Base-by-base conservation (phyloP, 92 coral and sea anemone genomes). In the Paragorgia papillata region DNA sequence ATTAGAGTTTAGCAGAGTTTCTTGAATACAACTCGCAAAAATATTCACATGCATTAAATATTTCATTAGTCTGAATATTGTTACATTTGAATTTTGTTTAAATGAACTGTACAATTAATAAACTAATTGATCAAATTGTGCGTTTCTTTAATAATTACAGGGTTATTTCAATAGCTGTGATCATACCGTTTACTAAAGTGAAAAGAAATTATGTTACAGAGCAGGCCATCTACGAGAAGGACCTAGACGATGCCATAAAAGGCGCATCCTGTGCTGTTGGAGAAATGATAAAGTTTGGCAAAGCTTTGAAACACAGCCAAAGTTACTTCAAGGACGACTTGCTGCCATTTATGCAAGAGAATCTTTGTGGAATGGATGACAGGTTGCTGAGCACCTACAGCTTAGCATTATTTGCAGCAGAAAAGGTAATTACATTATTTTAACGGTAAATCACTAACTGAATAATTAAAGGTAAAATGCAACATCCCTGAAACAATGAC, bases 101-200 rank as follows among this genome's bases (percentile, higher is more conserved):
- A 51, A 51, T 17, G 7, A 6, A 17, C 12, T 37, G 12, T 4
- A 4, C 12, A 37, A 12, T 37, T 37, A 37, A 4, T 37, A 37
- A 5, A 37, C 43, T 37, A 4, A 37, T 55, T 21, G 30, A 21
- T 4, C 6, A 4, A 55, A 4, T 15, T 55, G 25, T 55, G 9
- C 30, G 5, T 37, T 5, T 37, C 12, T 37, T 37, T 37, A 4
- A 37, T 12, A 37, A 37, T 37, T 37, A 62, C 81, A 75, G 81
- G 19, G 81, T 75, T 40, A 75, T 75, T 37, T 75, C 81, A 58
- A 58, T 74, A 48, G 81, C 81, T 62, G 73, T 62, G 77, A 37
- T 61, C 9, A 75, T 75, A 18, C 81, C 81, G 58, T 75, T 75
- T 61, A 29, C 34, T 9, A 58, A 37, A 59, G 81, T 75, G 33